A percentile compares a stretch with the other conserved stretches of the same genome.
Conservation (phyloP, 1,140 invertebrate species). For the Melipona quadrifasciata region DNA sequence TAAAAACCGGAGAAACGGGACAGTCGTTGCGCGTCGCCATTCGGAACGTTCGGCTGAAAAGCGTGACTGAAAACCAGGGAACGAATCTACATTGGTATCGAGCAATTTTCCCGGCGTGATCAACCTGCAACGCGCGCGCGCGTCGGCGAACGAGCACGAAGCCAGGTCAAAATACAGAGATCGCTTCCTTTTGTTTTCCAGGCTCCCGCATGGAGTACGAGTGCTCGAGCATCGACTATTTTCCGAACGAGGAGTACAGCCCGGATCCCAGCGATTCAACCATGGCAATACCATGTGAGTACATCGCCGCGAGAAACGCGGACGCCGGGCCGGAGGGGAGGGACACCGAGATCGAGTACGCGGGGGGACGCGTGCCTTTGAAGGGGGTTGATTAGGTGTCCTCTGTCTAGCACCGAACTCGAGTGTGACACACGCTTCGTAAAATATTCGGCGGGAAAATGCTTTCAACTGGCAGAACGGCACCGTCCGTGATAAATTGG, state of each 20-base stretch:
- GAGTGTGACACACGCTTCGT: slow-evolving; percentile 39
- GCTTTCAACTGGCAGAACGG: slow-evolving; percentile 34
- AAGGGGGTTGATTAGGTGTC: slow-evolving; percentile 52
- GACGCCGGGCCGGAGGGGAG: neutral
- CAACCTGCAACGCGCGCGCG: neutral
- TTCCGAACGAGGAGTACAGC: slow-evolving; percentile 91
- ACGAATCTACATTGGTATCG: slow-evolving; percentile 16
- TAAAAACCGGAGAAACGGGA: neutral
- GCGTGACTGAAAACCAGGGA: neutral
- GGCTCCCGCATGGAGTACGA: slow-evolving; percentile 81
- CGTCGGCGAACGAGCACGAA: neutral
- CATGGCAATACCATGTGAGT: slow-evolving; percentile 94
- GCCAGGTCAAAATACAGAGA: neutral
- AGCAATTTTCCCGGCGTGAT: neutral
- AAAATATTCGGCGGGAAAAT: slow-evolving; percentile 51
- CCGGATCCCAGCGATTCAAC: slow-evolving; percentile 93
- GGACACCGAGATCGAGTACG: neutral
- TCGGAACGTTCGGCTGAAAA: neutral
- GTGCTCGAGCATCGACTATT: slow-evolving; percentile 93
- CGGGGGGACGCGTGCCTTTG: slow-evolving; percentile 31
- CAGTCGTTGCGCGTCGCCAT: no score
- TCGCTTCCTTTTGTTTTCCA: slow-evolving; percentile 53
- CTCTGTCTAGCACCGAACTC: slow-evolving; percentile 28
- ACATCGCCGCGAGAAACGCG: slow-evolving; percentile 30
- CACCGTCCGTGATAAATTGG: slow-evolving; percentile 52